Percentiles rank a stretch among this genome's conserved stretches.
Conservation (phyloP, 2,113 vertebrate genomes). For the Sylvietta virens region DNA sequence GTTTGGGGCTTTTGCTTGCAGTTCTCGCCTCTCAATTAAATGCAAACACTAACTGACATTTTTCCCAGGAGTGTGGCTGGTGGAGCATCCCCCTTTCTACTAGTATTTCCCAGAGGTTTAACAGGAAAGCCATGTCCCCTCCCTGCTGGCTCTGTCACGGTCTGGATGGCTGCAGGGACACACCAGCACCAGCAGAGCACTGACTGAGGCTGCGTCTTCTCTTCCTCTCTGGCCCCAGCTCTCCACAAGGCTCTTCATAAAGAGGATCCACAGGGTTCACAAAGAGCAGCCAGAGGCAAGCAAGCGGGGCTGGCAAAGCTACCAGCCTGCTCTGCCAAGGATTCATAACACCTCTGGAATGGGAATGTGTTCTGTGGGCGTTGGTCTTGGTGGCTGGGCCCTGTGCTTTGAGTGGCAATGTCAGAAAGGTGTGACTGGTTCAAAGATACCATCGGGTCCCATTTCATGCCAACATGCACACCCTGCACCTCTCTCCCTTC, state of each 20-base stretch:
- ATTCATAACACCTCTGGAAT: accelerated
- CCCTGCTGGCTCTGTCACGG: not conserved
- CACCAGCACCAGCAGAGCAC: not conserved
- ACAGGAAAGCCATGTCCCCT: accelerated
- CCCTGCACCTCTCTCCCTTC: not conserved
- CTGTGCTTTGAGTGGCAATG: not conserved
- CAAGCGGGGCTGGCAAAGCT: accelerated
- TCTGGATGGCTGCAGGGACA: not conserved
- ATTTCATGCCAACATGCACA: not conserved
- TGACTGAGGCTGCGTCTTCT: not conserved
- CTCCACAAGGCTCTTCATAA: not conserved
- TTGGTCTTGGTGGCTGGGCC: not conserved
- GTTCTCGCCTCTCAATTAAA: not conserved
- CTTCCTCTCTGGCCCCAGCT: not conserved
- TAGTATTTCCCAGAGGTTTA: not conserved
- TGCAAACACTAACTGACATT: not conserved
- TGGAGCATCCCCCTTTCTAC: not conserved
- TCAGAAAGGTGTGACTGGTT: not conserved
- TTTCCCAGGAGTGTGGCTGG: not conserved
- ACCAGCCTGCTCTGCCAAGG: not conserved
- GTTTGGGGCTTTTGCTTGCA: not conserved
- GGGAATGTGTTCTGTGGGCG: accelerated
- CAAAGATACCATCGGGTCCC: not conserved
- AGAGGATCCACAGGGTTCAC: not conserved
- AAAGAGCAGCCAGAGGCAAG: not conserved